Evolutionary conservation across 2,113 vertebrate species (phyloP).

Genomic region (Ammodytes marinus): DNA sequence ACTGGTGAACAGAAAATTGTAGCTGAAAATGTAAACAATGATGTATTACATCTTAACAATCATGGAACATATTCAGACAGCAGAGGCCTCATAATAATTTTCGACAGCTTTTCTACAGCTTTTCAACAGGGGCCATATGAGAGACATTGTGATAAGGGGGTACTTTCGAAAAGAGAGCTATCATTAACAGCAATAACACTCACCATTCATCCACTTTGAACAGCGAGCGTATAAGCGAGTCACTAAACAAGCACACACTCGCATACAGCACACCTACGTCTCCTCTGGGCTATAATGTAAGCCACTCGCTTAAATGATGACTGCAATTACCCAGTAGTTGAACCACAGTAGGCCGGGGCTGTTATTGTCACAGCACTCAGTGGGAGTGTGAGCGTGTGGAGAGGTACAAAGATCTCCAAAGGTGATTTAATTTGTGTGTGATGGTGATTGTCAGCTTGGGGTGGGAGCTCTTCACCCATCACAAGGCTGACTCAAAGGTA

Average conservation of each 20-base stretch:
- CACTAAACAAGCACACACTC: constrained; percentile 55
- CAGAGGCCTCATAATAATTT: background rate
- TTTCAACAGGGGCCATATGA: constrained; percentile 8
- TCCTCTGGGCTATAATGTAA: constrained; percentile 57
- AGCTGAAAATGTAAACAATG: background rate
- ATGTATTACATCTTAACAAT: background rate
- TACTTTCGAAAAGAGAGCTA: constrained; percentile 34
- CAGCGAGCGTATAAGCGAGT: constrained; percentile 9
- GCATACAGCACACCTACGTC: constrained; percentile 11
- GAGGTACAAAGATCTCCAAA: constrained; percentile 20
- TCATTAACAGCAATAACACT: constrained; percentile 34
- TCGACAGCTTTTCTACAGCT: background rate
- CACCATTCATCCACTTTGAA: constrained; percentile 54
- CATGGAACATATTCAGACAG: background rate
- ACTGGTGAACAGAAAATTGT: background rate
- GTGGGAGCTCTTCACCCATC: background rate
- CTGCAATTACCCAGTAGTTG: constrained; percentile 69
- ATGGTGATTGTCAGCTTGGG: background rate
- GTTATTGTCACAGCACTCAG: constrained; percentile 50
- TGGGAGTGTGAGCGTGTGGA: constrained; percentile 21
- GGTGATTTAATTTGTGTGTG: constrained; percentile 42
- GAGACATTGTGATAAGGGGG: background rate
- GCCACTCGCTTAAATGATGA: constrained; percentile 50
- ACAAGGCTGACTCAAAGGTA: background rate
- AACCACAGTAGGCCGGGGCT: constrained; percentile 34